Evolutionary conservation across 2,113 vertebrate species (phyloP).

Genomic region (Platysternon megacephalum): DNA sequence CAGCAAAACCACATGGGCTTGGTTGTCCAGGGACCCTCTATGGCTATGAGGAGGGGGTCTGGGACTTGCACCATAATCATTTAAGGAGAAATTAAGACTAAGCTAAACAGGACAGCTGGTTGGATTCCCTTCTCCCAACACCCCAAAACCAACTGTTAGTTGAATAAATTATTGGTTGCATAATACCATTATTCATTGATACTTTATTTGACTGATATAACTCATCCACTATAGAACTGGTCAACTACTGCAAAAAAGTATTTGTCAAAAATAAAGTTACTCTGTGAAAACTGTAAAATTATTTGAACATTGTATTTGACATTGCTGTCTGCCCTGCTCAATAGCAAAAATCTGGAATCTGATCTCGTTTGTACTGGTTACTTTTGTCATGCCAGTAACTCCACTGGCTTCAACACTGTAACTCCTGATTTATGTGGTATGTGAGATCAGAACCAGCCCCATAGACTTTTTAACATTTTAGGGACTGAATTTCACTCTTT

Average conservation of each 20-base stretch:
- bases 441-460: neutral
- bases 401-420: neutral
- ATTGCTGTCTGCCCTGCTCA: neutral
- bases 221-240: neutral
- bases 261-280: slow-evolving; percentile 22
- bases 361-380: neutral
- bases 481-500: neutral
- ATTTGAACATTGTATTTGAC: neutral
- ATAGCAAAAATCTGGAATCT: neutral
- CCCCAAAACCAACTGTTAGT: neutral
- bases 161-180: neutral
- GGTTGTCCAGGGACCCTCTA: accelerated
- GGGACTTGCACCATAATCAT: neutral
- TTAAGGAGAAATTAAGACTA: neutral
- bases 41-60: neutral
- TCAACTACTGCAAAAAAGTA: neutral
- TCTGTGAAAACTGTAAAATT: neutral
- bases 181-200: slow-evolving; percentile 14
- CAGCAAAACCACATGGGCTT: neutral
- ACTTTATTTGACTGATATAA: neutral
- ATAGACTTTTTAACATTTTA: accelerated
- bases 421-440: neutral
- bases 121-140: neutral
- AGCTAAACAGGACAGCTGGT: neutral
- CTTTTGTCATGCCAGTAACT: neutral